phyloP scores from a whole-genome alignment of 2,797 vertebrate genomes.

The Falco berigora region DNA sequence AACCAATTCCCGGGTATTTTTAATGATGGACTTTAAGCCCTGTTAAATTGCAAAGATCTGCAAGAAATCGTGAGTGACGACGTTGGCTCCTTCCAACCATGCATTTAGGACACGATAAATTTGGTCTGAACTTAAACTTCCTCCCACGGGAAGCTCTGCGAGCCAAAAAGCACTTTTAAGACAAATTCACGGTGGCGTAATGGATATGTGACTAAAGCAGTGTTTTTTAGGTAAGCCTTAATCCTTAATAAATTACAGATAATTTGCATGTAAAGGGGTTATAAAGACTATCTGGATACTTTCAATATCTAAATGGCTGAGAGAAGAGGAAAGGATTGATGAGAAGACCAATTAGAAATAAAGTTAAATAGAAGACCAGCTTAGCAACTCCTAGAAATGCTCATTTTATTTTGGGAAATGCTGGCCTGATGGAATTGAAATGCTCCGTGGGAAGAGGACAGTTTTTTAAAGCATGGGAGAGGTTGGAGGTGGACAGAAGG shows the following conservation, averaged over 20 bases:
- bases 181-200: not conserved
- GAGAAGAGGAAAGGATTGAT: not conserved
- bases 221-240: not conserved
- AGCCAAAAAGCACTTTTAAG: conserved; percentile 26
- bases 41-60: not conserved
- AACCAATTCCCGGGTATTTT: not conserved
- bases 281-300: not conserved
- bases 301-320: not conserved
- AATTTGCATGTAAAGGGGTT: not conserved
- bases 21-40: not conserved
- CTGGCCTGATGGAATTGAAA: not conserved
- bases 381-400: not conserved
- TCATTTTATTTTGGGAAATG: not conserved
- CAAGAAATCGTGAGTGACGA: not conserved
- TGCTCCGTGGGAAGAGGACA: not conserved
- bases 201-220: not conserved
- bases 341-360: not conserved
- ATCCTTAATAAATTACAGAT: conserved; percentile 29
- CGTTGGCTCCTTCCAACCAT: not conserved
- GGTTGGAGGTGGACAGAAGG: conserved; percentile 14
- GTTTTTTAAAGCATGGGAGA: not conserved
- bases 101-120: conserved; percentile 3
- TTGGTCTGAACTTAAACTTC: conserved; percentile 12
- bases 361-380: not conserved
- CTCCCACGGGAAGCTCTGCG: not conserved